These are phyloP conservation scores for Deilephila porcellus DNA, from an alignment of 2,888 invertebrate genomes.

Conservation along the genomic window DNA sequence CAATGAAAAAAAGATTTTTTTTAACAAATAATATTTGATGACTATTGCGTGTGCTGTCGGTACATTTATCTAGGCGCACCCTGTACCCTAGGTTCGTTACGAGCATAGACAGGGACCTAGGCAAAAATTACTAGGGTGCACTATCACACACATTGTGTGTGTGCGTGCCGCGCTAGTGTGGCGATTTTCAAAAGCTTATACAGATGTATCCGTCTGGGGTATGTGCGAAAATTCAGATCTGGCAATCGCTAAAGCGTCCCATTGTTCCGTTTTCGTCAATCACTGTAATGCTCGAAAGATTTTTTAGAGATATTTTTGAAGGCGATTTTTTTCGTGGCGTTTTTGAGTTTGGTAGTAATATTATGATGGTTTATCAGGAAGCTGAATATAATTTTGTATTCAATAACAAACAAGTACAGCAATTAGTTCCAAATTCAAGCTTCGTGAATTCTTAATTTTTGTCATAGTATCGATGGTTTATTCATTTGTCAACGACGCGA, in stretches of 20 bases:
- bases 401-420: too few species aligned
- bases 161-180: background rate
- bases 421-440: too few species aligned
- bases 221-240: constrained; percentile 8
- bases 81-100: constrained; percentile 74
- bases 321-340: too few species aligned
- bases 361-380: too few species aligned
- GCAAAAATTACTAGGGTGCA: constrained; percentile 77
- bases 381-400: too few species aligned
- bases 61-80: constrained; percentile 82
- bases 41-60: constrained; percentile 51
- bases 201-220: constrained; percentile 21
- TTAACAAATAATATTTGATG: constrained; percentile 4
- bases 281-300: background rate
- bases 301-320: background rate
- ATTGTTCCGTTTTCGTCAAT: background rate
- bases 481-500: too few species aligned
- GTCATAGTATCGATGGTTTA: too few species aligned
- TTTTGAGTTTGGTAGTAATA: too few species aligned
- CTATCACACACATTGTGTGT: constrained; percentile 52
- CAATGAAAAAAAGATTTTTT: background rate
- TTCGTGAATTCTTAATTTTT: too few species aligned
- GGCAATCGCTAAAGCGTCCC: background rate
- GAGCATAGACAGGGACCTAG: constrained; percentile 78
- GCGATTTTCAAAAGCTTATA: constrained; percentile 16